Evolutionary conservation across 2,797 vertebrate species (phyloP).

Genomic region (Sebastes diaconus): DNA sequence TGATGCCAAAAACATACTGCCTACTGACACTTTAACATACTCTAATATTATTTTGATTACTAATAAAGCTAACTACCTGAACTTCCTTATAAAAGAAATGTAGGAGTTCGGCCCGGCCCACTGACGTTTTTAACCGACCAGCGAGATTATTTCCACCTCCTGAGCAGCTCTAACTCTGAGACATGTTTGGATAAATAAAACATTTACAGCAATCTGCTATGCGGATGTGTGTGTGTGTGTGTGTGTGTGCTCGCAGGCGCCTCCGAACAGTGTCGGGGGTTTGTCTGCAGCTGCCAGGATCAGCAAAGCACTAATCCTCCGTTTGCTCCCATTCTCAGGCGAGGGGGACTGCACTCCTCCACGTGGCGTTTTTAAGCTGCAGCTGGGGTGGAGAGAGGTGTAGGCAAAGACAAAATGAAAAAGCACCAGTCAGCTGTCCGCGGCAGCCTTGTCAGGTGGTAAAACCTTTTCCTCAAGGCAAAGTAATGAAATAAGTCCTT

Average conservation of each 20-base stretch:
- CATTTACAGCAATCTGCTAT: slow-evolving; percentile 55
- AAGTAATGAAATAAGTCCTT: slow-evolving; percentile 66
- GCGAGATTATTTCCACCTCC: slow-evolving; percentile 39
- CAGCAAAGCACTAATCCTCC: slow-evolving; percentile 66
- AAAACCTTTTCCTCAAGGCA: slow-evolving; percentile 60
- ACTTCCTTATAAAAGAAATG: background rate
- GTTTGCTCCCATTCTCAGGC: slow-evolving; percentile 57
- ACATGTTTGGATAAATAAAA: slow-evolving; percentile 63
- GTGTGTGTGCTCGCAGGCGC: slow-evolving; percentile 29
- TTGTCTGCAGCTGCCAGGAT: slow-evolving; percentile 61
- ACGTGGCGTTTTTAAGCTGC: slow-evolving; percentile 53
- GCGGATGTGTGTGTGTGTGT: slow-evolving; percentile 21
- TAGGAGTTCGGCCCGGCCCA: background rate
- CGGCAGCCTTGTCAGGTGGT: slow-evolving; percentile 43
- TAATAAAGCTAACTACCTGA: background rate
- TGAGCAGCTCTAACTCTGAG: slow-evolving; percentile 43
- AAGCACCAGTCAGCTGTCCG: slow-evolving; percentile 63
- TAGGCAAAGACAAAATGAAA: slow-evolving; percentile 61
- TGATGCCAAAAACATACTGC: too few relatives aligned
- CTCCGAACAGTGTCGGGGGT: slow-evolving; percentile 47
- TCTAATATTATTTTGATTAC: background rate
- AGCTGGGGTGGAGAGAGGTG: slow-evolving; percentile 53
- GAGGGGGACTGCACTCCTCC: slow-evolving; percentile 39
- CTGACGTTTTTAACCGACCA: slow-evolving; percentile 18
- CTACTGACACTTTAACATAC: background rate